Evolutionary conservation across 2,888 invertebrate genomes (phyloP), one percentile per base, ranked within the genome.

Genomic region (Beris morrisii): DNA sequence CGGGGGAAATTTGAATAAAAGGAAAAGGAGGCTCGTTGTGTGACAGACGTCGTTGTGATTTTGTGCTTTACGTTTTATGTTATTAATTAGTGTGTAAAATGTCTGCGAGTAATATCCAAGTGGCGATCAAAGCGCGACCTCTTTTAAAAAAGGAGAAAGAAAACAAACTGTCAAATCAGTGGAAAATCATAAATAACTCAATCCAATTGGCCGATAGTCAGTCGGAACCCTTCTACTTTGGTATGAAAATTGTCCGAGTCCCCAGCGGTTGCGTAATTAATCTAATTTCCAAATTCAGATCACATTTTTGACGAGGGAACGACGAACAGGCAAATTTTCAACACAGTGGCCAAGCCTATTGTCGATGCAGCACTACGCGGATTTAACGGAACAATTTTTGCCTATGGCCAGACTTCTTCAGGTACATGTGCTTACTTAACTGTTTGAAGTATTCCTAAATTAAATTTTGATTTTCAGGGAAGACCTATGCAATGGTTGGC

Each of bases 321-420:
- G 15, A 83, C 82, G 53, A 92, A 89, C 48, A 75, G 78, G 58
- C 82, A 85, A 59, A 84, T 92, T 0, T 93, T 90, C 75, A 78
- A 88, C 70, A 83, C 83, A 65, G 82, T 91, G 70, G 90, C 88
- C 0, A 85, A 86, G 72, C 89, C 90, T 0, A 88, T 92, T 69
- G 87, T 92, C 3, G 84, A 88, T 69, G 85, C 89, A 0, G 86
- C 88, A 1, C 82, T 90, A 12, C 84, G 86, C 69, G 93, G 93
- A 3, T 87, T 91, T 73, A 92, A 93, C 77, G 93, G 92, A 2
- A 95, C 95, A 0, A 88, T 95, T 71, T 93, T 95, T 81, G 93
- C 94, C 0, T 95, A 95, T 77, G 95, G 95, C 6, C 95, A 95
- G 79, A 95, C 94, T 4, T 91, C 93, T 1, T 93, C 93, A 0